Base-by-base conservation (phyloP, 2,888 invertebrate species). In the Enchytraeus crypticus region DNA sequence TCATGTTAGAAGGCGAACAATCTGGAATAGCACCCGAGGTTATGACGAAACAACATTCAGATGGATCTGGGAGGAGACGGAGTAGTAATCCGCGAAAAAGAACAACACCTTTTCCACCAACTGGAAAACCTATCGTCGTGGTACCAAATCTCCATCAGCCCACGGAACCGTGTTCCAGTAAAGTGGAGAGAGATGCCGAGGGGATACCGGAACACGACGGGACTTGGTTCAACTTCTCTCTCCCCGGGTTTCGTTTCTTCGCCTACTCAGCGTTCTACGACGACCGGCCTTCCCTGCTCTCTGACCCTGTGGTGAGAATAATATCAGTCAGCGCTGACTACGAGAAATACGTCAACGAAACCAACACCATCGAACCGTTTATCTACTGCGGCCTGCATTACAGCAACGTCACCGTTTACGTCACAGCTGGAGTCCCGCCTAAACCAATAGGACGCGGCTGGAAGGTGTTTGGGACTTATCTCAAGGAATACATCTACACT, bases 261-360 rank as follows among this genome's bases (percentile, higher is more conserved):
- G 54, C 47, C 43, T 64, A 62, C 33, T 60, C 62, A 2, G 64
- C 64, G 29, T 64, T 64, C 46, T 45, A 59, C 45, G 64, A 64
- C 49, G 60, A 59, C 33, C 51, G 64, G 18, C 43, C 49, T 5
- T 59, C 62, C n/a, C 38, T 62, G 2, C 53, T 49, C 5, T 27
- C 53, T 5, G 32, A 49, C n/a, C 33, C 63, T 1, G 23, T 26
- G 2, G 51, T 63, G 2, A 45, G 62, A 8, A 49, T 60, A 26
- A 54, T 63, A 5, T 57, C 51, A 1, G 54, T 63, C 29, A 33
- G 47, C n/a, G 53, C 60, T 18, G 49, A 53, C 21, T 29, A 60
- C 4, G 62, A 62, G 3, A 26, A 29, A n/a, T n/a, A n/a, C n/a
- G n/a, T n/a, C 21, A 33, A 27, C 27, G 32, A 51, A 5, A 29